Conservation (phyloP, 2,888 invertebrate genomes). For the Eupithecia tripunctaria region DNA sequence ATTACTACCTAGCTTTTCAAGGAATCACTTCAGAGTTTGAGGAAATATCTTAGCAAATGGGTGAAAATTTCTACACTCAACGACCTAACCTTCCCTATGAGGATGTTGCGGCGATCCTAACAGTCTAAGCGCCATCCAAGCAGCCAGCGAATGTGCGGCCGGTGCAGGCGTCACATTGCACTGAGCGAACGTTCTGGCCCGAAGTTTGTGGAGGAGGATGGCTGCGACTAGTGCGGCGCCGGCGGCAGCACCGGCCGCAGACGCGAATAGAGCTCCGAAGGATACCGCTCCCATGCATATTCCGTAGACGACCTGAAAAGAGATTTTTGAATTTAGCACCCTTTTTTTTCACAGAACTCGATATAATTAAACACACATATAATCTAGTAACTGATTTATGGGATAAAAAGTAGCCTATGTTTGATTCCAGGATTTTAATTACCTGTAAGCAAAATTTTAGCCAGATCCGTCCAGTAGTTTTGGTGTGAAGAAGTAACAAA, state of each 20-base stretch:
- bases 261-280: slow-evolving; percentile 94
- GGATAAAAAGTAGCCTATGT: too few relatives aligned
- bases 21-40: neutral
- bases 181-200: slow-evolving; percentile 87
- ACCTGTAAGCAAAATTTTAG: too few relatives aligned
- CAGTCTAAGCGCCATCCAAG: slow-evolving; percentile 89
- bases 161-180: slow-evolving; percentile 77
- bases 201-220: slow-evolving; percentile 91
- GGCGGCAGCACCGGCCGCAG: slow-evolving; percentile 94
- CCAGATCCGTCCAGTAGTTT: too few relatives aligned
- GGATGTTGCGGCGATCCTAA: slow-evolving; percentile 79
- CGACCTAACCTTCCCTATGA: slow-evolving; percentile 63
- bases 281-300: slow-evolving; percentile 95
- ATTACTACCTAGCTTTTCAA: too few relatives aligned
- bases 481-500: too few relatives aligned
- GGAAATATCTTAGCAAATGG: neutral
- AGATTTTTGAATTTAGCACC: neutral
- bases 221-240: slow-evolving; percentile 94
- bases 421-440: too few relatives aligned
- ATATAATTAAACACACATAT: neutral
- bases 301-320: slow-evolving; percentile 90
- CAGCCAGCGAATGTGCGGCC: slow-evolving; percentile 87
- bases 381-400: too few relatives aligned
- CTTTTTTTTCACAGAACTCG: neutral
- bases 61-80: neutral